Conservation (phyloP, 2,888 invertebrate species). For the Pachycephus smyrnensis region DNA sequence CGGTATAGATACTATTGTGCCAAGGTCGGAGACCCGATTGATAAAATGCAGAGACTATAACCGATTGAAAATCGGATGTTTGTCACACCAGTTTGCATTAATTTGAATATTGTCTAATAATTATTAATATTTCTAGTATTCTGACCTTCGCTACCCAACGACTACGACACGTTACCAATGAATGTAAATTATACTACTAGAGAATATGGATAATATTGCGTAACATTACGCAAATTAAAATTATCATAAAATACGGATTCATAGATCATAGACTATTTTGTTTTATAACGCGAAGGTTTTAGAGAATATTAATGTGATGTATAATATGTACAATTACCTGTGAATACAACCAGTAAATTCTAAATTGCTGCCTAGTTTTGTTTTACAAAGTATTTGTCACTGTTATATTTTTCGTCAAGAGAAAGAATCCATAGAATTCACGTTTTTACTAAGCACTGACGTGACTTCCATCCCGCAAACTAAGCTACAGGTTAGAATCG, state of each 20-base stretch:
- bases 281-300: neutral
- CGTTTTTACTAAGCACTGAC: neutral
- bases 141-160: neutral
- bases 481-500: neutral
- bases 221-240: neutral
- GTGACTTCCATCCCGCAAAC: neutral
- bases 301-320: neutral
- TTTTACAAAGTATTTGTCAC: neutral
- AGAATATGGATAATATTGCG: neutral
- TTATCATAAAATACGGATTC: too few species aligned
- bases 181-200: neutral
- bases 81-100: neutral
- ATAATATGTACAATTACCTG: neutral
- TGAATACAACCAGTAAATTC: neutral
- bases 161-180: neutral
- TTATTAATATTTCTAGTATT: neutral
- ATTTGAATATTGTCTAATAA: neutral
- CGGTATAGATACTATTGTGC: slow-evolving; percentile 28
- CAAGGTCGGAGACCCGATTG: neutral
- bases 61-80: neutral
- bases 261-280: neutral
- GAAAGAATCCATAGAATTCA: neutral
- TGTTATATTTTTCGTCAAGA: neutral
- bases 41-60: neutral
- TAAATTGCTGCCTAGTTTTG: neutral